A percentile compares a stretch with the other conserved stretches of the same genome.
Evolutionary conservation across 2,888 invertebrate genomes (phyloP).

Genomic region (Auanema sp.): DNA sequence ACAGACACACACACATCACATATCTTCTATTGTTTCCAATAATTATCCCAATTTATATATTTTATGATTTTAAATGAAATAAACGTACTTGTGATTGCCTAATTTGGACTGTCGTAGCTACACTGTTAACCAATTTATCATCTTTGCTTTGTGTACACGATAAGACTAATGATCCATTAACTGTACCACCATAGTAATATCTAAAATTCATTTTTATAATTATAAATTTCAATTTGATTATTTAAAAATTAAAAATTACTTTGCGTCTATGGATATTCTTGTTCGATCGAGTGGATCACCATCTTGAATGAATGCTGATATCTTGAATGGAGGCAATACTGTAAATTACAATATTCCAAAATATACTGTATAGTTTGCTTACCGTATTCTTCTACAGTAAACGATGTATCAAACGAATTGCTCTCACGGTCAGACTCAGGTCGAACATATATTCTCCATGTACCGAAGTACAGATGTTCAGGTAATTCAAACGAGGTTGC

Average conservation of each 20-base stretch:
- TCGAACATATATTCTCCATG: slow-evolving; percentile 43
- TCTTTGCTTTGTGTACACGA: no score
- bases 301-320: slow-evolving; percentile 16
- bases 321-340: slow-evolving; percentile 34
- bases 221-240: no score
- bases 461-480: slow-evolving; percentile 47
- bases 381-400: slow-evolving; percentile 41
- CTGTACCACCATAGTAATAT: no score
- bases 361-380: not conserved
- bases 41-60: no score
- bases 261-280: slow-evolving; percentile 12
- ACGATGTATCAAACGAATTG: slow-evolving; percentile 20
- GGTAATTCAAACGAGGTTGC: slow-evolving; percentile 43
- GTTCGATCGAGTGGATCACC: slow-evolving; percentile 8
- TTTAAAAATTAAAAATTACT: not conserved
- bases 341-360: slow-evolving; percentile 7
- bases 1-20: no score
- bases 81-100: not conserved
- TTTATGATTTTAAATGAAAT: slow-evolving; percentile 5
- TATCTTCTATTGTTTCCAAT: not conserved
- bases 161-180: no score
- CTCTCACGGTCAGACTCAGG: slow-evolving; percentile 25
- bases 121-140: not conserved
- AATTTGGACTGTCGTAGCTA: not conserved
- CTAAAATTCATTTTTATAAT: no score